Conservation (phyloP, 2,113 vertebrate species). For the Redunca redunca region DNA sequence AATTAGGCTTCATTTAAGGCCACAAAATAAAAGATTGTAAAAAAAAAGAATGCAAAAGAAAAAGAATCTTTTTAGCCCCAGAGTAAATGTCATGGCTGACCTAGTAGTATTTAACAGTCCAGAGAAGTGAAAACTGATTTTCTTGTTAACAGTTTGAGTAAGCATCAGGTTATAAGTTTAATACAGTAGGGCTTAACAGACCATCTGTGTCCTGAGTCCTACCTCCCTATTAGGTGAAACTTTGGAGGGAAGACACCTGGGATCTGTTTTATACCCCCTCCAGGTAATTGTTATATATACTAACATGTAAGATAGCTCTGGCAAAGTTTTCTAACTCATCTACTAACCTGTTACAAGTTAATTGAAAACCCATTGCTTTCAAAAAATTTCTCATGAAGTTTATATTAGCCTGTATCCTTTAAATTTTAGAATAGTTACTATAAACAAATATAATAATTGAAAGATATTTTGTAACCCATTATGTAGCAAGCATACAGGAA, state of each 20-base stretch:
- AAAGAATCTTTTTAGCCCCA: not conserved
- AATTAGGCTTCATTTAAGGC: not conserved
- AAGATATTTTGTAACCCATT: not conserved
- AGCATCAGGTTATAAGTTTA: not conserved
- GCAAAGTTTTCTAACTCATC: not conserved
- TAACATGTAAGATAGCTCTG: not conserved
- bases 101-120: not conserved
- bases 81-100: not conserved
- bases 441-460: not conserved
- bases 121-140: not conserved
- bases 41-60: not conserved
- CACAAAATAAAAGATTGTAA: not conserved
- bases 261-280: not conserved
- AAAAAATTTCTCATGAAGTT: not conserved
- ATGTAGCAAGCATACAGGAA: not conserved
- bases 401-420: not conserved
- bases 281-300: not conserved
- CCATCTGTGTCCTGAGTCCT: not conserved
- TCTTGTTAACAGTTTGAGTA: not conserved
- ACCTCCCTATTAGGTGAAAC: rapidly evolving
- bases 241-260: not conserved
- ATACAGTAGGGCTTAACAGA: not conserved
- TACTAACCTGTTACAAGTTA: not conserved
- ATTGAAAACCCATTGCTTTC: not conserved
- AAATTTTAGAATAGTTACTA: not conserved